Evolutionary conservation across 92 coral and sea anemone species (phyloP).

Genomic region (Isaurus tuberculatus): DNA sequence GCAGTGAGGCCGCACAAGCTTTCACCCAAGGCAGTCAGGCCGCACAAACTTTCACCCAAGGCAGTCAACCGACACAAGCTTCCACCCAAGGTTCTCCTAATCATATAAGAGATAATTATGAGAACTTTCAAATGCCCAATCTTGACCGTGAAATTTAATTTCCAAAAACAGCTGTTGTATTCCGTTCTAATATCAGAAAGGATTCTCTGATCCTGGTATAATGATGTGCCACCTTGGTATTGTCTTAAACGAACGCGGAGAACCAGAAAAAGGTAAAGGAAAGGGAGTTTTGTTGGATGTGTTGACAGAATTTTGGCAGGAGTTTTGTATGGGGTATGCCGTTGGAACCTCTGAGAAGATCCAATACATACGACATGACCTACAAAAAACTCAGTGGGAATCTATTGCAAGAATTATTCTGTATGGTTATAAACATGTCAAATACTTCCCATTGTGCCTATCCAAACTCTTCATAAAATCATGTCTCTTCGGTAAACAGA

Average conservation of each 20-base stretch:
- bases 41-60: not conserved
- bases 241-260: constrained; percentile 41
- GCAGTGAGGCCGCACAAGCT: not conserved
- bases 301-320: constrained; percentile 58
- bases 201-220: constrained; percentile 10
- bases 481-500: constrained; percentile 15
- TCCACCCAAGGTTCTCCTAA: not conserved
- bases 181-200: constrained; percentile 5
- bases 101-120: constrained; percentile 2
- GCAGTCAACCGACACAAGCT: constrained; percentile 5
- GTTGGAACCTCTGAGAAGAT: constrained; percentile 58
- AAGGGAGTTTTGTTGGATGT: constrained; percentile 60
- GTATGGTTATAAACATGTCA: constrained; percentile 52
- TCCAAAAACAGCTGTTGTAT: constrained; percentile 3
- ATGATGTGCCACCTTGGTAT: not conserved
- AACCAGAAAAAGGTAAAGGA: constrained; percentile 61
- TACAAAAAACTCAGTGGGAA: constrained; percentile 59
- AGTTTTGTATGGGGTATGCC: constrained; percentile 39
- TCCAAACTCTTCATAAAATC: constrained; percentile 53
- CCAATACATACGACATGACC: constrained; percentile 69
- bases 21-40: not conserved
- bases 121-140: constrained; percentile 9
- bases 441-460: constrained; percentile 56
- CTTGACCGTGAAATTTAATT: not conserved
- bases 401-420: constrained; percentile 64